Base-by-base conservation (phyloP, 2,113 vertebrate species). In the Bucco capensis region DNA sequence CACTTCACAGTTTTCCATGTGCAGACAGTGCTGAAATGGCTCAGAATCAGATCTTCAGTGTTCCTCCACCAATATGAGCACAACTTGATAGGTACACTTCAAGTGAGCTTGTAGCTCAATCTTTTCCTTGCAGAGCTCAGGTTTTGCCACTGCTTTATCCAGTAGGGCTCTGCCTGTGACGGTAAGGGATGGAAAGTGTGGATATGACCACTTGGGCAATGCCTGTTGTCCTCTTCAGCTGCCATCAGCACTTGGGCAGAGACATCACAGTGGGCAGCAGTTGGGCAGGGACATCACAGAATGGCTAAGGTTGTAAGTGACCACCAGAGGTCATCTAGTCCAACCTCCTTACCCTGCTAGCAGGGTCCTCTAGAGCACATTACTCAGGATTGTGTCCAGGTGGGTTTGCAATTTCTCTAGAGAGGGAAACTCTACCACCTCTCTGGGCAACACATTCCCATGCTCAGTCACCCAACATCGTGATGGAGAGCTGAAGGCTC, bases 151-250 rank as follows among this genome's bases (percentile, higher is more conserved):
- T 31, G 10, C 28, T 82, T 84, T 47, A 27, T 14, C 66, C 11
- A 13, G 35, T 0, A 3, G 6, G 53, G 30, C 28, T 60, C 38
- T 65, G 56, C 30, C 37, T 35, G 44, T 9, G n/a, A 13, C 1
- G 9, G 42, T 9, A 14, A 46, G 30, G 35, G 35, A 28, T 27
- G 23, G 38, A 15, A 18, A 30, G 19, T 1, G 25, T 23, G 57
- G n/a, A 10, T 8, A 8, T 0, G 0, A 28, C 25, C 51, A 10
- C 28, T 12, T 1, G 3, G 25, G 28, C 12, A 37, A 21, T 4
- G 25, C 54, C 35, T 4, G 3, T 5, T 33, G 62, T 9, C 35
- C 9, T 21, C 16, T 28, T 13, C 49, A 37, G 60, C 37, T 35
- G 42, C 69, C 35, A 1, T 2, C 25, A 7, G 11, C 11, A 1